These are phyloP conservation scores for Agriopis leucophaearia DNA, from an alignment of 2,888 invertebrate genomes.

Conservation along the genomic window DNA sequence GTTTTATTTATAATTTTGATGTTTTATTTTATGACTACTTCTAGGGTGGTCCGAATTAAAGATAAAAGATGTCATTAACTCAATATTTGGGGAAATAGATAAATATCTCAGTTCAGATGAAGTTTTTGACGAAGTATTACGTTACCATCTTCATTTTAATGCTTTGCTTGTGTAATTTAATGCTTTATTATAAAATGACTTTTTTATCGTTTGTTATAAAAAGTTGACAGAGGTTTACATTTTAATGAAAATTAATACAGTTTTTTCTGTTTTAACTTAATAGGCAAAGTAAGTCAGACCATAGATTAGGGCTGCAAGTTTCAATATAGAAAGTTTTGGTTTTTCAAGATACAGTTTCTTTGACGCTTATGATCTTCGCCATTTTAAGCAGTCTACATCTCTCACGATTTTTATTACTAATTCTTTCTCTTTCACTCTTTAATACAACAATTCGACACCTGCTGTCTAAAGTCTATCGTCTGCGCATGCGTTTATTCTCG, in stretches of 20 bases:
- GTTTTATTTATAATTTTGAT: conserved; percentile 37
- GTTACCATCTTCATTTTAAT: conserved; percentile 36
- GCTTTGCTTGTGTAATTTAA: conserved; percentile 33
- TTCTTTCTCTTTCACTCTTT: neutral
- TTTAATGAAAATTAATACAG: neutral
- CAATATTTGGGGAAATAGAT: conserved; percentile 42
- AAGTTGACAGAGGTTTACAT: neutral
- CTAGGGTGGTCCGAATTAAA: conserved; percentile 43
- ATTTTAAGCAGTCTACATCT: too few species aligned
- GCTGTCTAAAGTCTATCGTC: neutral
- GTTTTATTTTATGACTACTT: conserved; percentile 28
- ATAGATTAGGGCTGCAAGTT: too few species aligned
- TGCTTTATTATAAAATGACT: conserved; percentile 27
- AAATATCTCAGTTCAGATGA: conserved; percentile 36
- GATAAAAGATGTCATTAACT: conserved; percentile 39
- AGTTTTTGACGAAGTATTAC: conserved; percentile 40
- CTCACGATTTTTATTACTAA: too few species aligned
- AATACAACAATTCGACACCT: neutral
- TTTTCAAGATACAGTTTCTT: too few species aligned
- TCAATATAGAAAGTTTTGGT: too few species aligned
- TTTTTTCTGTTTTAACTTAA: neutral
- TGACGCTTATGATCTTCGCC: too few species aligned
- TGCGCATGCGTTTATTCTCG: neutral
- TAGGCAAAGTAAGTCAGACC: neutral
- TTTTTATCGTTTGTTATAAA: conserved; percentile 12